Evolutionary conservation across 2,113 vertebrate species (phyloP).

Genomic region (Urocynchramus pylzowi): DNA sequence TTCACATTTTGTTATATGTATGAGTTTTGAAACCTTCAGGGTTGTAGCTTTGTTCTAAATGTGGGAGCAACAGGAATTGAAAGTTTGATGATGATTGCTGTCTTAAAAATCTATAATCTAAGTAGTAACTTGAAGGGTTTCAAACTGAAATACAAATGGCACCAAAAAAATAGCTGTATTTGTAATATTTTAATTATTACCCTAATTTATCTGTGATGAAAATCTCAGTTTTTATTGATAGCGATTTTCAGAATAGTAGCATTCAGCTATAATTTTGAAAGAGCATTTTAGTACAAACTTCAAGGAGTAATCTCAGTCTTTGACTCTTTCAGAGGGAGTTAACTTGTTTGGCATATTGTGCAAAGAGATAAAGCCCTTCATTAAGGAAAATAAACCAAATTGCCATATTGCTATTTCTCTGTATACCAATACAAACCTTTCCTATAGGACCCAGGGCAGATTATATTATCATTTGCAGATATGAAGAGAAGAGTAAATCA

Average conservation of each 20-base stretch:
- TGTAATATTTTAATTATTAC: background rate
- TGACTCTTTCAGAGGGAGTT: background rate
- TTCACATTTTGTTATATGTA: background rate
- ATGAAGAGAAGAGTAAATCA: background rate
- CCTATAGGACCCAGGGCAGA: background rate
- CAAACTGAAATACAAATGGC: background rate
- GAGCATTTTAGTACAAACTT: background rate
- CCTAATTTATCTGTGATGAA: background rate
- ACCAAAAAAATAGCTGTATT: background rate
- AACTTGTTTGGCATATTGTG: background rate
- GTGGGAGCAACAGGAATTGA: background rate
- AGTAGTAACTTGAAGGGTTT: background rate
- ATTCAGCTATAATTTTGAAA: background rate
- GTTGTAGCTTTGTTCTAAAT: background rate
- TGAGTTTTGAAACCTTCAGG: background rate
- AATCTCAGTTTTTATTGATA: background rate
- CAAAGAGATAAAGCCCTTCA: background rate
- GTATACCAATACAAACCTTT: background rate
- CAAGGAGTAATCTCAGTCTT: background rate
- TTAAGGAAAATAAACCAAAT: background rate
- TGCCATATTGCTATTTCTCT: background rate
- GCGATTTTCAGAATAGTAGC: background rate
- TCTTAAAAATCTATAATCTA: background rate
- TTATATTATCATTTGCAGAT: background rate
- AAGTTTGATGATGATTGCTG: background rate